Base-by-base conservation (phyloP, 2,888 invertebrate genomes). In the Mythimna loreyi region DNA sequence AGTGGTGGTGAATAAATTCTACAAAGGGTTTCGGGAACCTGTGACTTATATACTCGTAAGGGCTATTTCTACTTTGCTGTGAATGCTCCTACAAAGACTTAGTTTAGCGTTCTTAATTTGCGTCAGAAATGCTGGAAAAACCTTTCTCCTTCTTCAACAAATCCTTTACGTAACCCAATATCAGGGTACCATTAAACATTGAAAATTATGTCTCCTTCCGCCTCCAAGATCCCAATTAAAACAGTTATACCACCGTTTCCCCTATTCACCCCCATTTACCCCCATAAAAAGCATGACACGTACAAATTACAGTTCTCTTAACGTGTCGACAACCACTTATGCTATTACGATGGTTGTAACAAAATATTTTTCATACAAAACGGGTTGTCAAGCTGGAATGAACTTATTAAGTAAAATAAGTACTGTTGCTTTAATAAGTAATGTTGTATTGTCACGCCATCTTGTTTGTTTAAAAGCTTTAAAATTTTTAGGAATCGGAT, bases 281-380 rank as follows among this genome's bases (percentile, higher is more conserved):
- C 75, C 66, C 75, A 80, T 77, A 77, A 77, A 80, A 75, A 82
- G 55, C 76, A 72, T 75, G 76, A 76, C 81, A 70, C 28, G 67
- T 64, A 83, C 77, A 81, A 81, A 80, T 83, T 77, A 81, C 65
- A 50, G 40, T 61, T 9, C 62, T 76, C 65, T 63, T 68, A 67
- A 81, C 67, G 71, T 81, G 81, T 77, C 69, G 67, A 83, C 81
- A 83, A 67, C 64, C 64, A 83, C 74, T 77, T 83, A 66, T 13
- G 43, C 16, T 30, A 66, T 70, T 56, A 80, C 57, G 47, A 65
- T 62, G 57, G 47, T 23, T 67, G 58, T 62, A 49, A 67, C 73
- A 55, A 63, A 79, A 80, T 82, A 80, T 67, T 80, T 77, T 71
- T 62, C 61, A 62, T 72, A 81, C 52, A 66, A 83, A 77, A 61